Percentiles rank a stretch among this genome's conserved stretches.
Conservation (phyloP, 2,113 vertebrate genomes). For the Onychostruthus taczanowskii region DNA sequence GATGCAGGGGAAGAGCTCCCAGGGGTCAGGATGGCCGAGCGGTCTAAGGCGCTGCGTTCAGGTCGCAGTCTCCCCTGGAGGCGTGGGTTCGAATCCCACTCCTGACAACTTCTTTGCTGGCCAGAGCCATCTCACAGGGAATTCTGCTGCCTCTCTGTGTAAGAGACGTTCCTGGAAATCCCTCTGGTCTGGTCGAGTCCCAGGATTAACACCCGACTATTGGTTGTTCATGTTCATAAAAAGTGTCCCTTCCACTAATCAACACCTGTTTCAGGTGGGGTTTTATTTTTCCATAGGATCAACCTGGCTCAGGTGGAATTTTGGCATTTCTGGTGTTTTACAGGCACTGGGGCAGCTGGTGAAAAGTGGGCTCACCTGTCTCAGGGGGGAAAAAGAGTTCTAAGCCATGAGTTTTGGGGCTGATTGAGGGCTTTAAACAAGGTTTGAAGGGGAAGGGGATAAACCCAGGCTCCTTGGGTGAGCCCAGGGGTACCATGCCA, state of each 20-base stretch:
- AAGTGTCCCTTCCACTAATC: accelerated
- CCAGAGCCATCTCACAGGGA: not conserved
- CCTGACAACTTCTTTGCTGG: not conserved
- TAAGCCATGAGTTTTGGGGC: not conserved
- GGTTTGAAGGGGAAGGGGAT: not conserved
- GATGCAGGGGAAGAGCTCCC: accelerated
- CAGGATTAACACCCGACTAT: accelerated
- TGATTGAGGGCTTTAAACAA: not conserved
- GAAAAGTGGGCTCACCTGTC: too few species aligned
- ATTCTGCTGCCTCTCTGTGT: not conserved
- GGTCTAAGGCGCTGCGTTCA: slow-evolving; percentile 80
- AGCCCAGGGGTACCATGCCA: not conserved
- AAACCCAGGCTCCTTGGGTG: not conserved
- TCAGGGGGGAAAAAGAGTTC: too few species aligned
- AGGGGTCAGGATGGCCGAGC: slow-evolving; percentile 74
- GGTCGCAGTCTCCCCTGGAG: slow-evolving; percentile 76
- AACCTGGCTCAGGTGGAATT: not conserved
- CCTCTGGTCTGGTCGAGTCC: accelerated
- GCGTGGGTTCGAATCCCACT: slow-evolving; percentile 73
- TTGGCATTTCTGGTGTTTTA: not conserved
- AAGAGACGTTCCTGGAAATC: too few species aligned
- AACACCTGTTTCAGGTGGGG: accelerated
- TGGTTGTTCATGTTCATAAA: too few species aligned
- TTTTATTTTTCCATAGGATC: not conserved
- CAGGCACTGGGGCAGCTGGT: not conserved